These are phyloP conservation scores for Amiota minor DNA, from an alignment of 2,888 invertebrate species.

Conservation along the genomic window DNA sequence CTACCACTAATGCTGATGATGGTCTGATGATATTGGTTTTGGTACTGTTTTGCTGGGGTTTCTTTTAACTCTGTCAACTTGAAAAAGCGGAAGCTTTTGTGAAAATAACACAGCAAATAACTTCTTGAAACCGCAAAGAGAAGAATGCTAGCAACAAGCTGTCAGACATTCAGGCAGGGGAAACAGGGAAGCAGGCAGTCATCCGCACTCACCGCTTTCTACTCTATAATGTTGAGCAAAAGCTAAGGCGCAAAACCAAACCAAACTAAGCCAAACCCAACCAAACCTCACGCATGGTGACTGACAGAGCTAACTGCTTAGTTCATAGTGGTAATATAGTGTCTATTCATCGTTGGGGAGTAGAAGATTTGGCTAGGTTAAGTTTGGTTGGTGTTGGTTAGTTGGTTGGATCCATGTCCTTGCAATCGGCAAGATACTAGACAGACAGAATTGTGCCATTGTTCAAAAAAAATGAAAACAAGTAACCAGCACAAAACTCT, in stretches of 20 bases:
- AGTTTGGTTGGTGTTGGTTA: too few species aligned
- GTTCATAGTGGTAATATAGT: too few species aligned
- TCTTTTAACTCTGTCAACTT: constrained; percentile 16
- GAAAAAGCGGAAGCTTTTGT: constrained; percentile 62
- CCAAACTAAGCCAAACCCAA: neutral
- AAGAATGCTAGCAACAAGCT: constrained; percentile 33
- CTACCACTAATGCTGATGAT: neutral
- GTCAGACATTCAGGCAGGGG: neutral
- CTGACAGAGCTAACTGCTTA: too few species aligned
- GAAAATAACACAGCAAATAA: constrained; percentile 69
- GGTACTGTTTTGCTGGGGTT: neutral
- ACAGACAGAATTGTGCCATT: too few species aligned
- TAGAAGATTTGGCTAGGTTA: too few species aligned
- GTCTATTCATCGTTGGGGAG: too few species aligned
- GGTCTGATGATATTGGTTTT: neutral
- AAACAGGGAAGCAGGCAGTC: neutral
- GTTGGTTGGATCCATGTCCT: too few species aligned
- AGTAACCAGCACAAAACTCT: neutral
- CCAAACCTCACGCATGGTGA: too few species aligned
- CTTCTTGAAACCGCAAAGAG: constrained; percentile 66
- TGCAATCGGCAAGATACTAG: too few species aligned
- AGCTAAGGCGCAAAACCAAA: neutral
- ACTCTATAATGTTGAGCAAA: too few species aligned
- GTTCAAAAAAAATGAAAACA: neutral
- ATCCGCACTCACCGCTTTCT: neutral